These are phyloP conservation scores for Stenodera caucasica DNA, from an alignment of 2,888 invertebrate genomes.

Conservation along the genomic window DNA sequence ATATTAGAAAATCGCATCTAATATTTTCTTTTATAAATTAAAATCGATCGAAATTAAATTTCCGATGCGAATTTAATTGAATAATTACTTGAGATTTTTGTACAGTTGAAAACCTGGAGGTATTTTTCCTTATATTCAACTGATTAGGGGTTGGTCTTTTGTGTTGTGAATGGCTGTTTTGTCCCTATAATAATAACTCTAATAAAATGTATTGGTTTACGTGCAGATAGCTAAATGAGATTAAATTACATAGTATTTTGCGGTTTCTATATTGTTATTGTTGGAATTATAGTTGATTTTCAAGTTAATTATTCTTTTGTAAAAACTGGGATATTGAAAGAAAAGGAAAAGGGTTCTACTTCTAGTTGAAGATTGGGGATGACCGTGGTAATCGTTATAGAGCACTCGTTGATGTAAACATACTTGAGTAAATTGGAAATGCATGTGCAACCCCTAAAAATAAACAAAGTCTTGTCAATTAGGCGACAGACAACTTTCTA, in stretches of 20 bases:
- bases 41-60: background rate
- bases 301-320: background rate
- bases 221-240: constrained; percentile 17
- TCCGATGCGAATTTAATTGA: background rate
- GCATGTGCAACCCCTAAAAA: constrained; percentile 53
- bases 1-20: too few relatives aligned
- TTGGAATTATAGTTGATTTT: background rate
- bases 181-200: constrained; percentile 18
- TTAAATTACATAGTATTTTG: constrained; percentile 23
- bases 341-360: background rate
- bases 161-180: constrained; percentile 17
- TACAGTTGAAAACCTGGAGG: background rate
- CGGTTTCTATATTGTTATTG: constrained; percentile 8
- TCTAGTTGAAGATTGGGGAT: constrained; percentile 7
- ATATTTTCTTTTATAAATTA: too few relatives aligned
- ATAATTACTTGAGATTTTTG: constrained; percentile 5
- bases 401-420: constrained; percentile 53
- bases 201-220: constrained; percentile 26
- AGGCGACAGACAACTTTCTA: constrained; percentile 41
- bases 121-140: constrained; percentile 6
- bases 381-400: constrained; percentile 45
- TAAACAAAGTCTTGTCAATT: constrained; percentile 54
- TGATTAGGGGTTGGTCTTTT: constrained; percentile 21
- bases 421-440: constrained; percentile 54
- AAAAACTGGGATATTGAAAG: too few relatives aligned